These are phyloP conservation scores for Muricea muricata DNA, from an alignment of 92 coral and sea anemone species.

Conservation along the genomic window DNA sequence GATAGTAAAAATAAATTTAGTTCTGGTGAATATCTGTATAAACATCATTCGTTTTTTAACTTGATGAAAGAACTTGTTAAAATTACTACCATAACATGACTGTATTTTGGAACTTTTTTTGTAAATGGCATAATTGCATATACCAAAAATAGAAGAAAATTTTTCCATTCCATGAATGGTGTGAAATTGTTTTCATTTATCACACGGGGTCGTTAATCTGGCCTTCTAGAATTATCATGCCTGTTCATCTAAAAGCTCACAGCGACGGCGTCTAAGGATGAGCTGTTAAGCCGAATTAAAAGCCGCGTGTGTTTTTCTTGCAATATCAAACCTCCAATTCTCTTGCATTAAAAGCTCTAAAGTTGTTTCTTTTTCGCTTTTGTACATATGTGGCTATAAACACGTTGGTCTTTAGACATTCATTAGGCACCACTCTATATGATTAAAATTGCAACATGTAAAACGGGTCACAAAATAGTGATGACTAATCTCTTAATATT, in stretches of 20 bases:
- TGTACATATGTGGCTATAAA: no score
- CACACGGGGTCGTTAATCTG: not conserved
- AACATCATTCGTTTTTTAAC: no score
- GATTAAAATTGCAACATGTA: not conserved
- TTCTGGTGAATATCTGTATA: no score
- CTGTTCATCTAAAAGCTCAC: not conserved
- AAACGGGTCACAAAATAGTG: not conserved
- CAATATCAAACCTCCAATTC: not conserved
- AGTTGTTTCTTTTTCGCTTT: no score
- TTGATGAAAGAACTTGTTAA: no score
- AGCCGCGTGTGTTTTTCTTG: not conserved
- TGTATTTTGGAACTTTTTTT: no score
- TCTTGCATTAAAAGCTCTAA: not conserved
- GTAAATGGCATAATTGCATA: no score
- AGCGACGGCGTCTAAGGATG: not conserved
- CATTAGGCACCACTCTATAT: not conserved
- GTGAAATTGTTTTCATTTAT: slow-evolving; percentile 15
- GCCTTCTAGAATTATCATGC: no score
- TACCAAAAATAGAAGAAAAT: not conserved
- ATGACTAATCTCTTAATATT: not conserved
- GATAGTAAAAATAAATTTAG: no score
- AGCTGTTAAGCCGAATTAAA: not conserved
- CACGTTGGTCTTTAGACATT: no score
- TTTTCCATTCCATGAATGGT: not conserved
- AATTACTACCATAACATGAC: no score